Evolutionary conservation across 2,797 vertebrate genomes (phyloP), one percentile per base, ranked within the genome.

Genomic region (Propithecus perrieri): DNA sequence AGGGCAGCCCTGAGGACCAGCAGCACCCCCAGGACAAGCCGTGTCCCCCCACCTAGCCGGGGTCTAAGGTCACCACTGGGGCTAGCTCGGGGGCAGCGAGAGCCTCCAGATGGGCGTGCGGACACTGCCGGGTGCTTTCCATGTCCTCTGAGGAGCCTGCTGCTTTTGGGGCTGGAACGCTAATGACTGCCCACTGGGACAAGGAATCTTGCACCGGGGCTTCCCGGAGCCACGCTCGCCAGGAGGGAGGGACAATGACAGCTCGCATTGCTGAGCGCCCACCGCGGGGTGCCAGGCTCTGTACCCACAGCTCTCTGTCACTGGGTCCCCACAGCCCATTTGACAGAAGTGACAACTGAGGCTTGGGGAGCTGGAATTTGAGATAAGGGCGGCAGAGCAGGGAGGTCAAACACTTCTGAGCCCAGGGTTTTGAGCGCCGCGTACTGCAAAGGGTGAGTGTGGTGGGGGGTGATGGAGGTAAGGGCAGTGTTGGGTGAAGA

Each of bases 341-440:
- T 48, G 17, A 71, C 8, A 24, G 65, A 65, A n/a, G 28, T 18
- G 69, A 26, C 69, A 22, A 46, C 10, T 1, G 12, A 46, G 55
- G 50, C 55, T 65, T 2, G 1, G 1, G 72, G 69, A 35, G 83
- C 30, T 14, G 13, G 50, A 2, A 35, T 6, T 1, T 13, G 8
- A 75, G 43, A 24, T 4, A 2, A 11, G 5, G 30, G 55, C 0
- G 0, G 3, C 2, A 12, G 38, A 22, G 43, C 0, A 13, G 0
- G 55, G 41, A 8, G 53, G 24, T 38, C 72, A 43, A 78, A 50
- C 15, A 4, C 78, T 26, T 5, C 12, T 6, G 1, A 53, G 63
- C 7, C 30, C n/a, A 22, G 14, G 15, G 1, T 35, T 35, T 22
- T 10, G n/a, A 20, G 38, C 53, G 33, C 0, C 2, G 3, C 0